phyloP scores from a whole-genome alignment of 2,113 vertebrate genomes.

The Pseudorasbora parva region DNA sequence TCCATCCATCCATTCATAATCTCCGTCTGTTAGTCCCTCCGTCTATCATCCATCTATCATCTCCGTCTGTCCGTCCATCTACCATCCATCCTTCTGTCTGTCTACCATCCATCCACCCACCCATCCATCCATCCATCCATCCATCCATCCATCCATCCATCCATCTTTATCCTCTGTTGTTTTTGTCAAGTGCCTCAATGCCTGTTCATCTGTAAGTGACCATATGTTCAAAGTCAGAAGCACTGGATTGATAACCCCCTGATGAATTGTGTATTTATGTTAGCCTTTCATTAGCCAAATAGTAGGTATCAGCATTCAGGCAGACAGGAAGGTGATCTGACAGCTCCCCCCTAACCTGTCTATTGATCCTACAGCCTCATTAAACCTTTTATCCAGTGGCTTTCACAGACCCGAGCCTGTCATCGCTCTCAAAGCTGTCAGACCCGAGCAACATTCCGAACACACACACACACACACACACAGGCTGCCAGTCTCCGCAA shows the following conservation, averaged over 20 bases:
- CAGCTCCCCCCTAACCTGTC: constrained; percentile 44
- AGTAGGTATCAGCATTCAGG: constrained; percentile 47
- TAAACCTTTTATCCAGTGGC: constrained; percentile 58
- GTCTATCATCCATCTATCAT: too few species aligned
- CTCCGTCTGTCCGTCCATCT: too few species aligned
- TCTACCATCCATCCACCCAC: too few species aligned
- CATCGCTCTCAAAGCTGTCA: constrained; percentile 47
- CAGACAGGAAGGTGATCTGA: constrained; percentile 49
- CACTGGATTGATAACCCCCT: constrained; percentile 13
- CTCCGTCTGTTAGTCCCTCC: too few species aligned
- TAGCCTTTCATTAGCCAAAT: constrained; percentile 52
- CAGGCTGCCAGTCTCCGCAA: constrained; percentile 19
- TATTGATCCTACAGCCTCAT: constrained; percentile 62
- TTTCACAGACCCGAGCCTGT: constrained; percentile 51
- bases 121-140: too few species aligned
- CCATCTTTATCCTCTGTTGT: too few species aligned
- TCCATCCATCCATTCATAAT: too few species aligned
- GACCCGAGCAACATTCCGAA: constrained; percentile 23
- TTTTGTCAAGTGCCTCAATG: not conserved
- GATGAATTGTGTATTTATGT: constrained; percentile 31
- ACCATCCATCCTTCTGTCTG: too few species aligned
- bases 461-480: constrained; percentile 9
- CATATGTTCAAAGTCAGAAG: not conserved
- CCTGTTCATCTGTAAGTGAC: not conserved
- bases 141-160: too few species aligned